Evolutionary conservation across 2,888 invertebrate genomes (phyloP), one percentile per base, ranked within the genome.

Genomic region (Microctonus hyperodae): DNA sequence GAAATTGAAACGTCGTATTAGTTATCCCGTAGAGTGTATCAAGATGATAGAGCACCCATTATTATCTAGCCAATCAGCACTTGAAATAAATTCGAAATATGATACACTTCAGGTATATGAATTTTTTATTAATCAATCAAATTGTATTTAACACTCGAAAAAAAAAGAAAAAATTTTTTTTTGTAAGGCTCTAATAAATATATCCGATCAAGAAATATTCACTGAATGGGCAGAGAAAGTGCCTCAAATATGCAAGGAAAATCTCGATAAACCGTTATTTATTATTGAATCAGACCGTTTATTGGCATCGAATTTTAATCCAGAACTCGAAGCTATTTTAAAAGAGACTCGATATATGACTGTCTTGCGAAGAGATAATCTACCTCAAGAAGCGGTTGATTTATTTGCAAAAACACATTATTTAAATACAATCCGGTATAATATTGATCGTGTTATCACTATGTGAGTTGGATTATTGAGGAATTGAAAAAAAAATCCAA

Each of bases 321-420:
- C 86, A 0, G 88, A 91, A 84, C 85, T 97, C 48, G 88, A 88
- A 51, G 89, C 90, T 72, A 86, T 93, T 16, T 83, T 97, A n/a
- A 88, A 91, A 62, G 96, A 97, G 86, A 91, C 93, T 35, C 91
- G 91, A 66, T 95, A 94, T 76, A 86, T 95, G 85, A 88, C 89
- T 63, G 87, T 90, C 69, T 85, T 93, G 75, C 88, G 88, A 0
- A 88, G 88, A 71, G 88, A 88, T 67, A 87, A 89, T 25, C 85
- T 93, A 67, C 89, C 90, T 0, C 78, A 85, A 1, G 88, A 89
- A 61, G 90, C 91, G 0, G 73, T 86, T 13, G 87, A 88, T 22
- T 85, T 96, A 50, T 93, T 89, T 77, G 86, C 86, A 0, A 87
- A 90, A 65, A 88, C 90, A 73, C 91, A 94, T 77, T 90, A 89